A percentile compares a stretch with the other conserved stretches of the same genome.
phyloP scores from a whole-genome alignment of 2,113 vertebrate genomes.

The Ondatra zibethicus region DNA sequence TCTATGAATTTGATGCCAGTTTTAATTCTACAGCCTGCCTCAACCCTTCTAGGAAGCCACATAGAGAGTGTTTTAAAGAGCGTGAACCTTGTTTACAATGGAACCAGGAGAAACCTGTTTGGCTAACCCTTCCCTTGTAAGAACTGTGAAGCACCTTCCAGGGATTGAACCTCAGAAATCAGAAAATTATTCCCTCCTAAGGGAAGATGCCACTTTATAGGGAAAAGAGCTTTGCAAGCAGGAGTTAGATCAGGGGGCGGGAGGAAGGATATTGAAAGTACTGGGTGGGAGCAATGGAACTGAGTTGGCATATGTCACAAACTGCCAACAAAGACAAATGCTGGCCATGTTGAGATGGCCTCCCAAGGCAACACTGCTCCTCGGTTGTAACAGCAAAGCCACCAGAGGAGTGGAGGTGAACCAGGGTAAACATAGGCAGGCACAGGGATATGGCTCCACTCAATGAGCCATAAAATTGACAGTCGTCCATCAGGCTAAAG shows the following conservation, averaged over 20 bases:
- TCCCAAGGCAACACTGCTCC: neutral
- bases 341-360: rapidly evolving
- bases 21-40: conserved; percentile 23
- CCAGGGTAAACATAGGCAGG: neutral
- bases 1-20: neutral
- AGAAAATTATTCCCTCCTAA: neutral
- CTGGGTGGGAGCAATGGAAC: neutral
- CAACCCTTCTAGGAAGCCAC: conserved; percentile 11
- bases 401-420: neutral
- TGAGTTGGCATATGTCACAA: neutral
- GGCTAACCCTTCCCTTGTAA: neutral
- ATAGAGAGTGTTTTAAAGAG: neutral
- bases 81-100: neutral
- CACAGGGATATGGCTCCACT: neutral
- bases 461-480: neutral
- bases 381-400: neutral
- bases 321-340: neutral
- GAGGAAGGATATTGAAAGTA: neutral
- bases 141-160: neutral
- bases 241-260: neutral
- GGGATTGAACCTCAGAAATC: neutral
- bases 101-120: neutral
- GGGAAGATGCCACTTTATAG: too few relatives aligned
- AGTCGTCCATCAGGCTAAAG: rapidly evolving
- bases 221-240: neutral